Conservation (phyloP, 1,140 invertebrate species). For the Glossosoma conforme region DNA sequence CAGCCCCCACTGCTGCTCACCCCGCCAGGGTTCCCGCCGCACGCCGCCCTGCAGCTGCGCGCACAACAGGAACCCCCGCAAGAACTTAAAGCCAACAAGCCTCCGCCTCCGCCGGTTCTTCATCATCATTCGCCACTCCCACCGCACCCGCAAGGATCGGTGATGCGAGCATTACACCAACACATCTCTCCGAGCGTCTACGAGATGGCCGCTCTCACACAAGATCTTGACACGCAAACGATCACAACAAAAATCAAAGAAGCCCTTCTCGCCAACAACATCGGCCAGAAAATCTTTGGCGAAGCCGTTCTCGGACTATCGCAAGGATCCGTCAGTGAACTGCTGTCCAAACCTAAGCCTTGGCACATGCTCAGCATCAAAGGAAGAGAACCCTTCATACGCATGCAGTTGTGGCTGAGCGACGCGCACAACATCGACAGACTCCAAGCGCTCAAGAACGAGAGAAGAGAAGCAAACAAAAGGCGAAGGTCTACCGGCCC, state of each 20-base stretch:
- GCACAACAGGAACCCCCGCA: constrained; percentile 39
- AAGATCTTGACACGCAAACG: constrained; percentile 92
- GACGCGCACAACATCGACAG: constrained; percentile 91
- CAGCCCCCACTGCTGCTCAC: constrained; percentile 57
- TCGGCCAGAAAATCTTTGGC: constrained; percentile 97
- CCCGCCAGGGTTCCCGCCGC: constrained; percentile 60
- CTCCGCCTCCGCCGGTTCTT: constrained; percentile 42
- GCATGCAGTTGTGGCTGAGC: constrained; percentile 96
- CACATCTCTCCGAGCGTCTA: constrained; percentile 85
- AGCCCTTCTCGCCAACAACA: constrained; percentile 92
- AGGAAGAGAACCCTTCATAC: constrained; percentile 94
- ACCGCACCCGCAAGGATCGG: constrained; percentile 57
- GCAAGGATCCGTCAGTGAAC: constrained; percentile 94
- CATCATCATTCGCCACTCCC: constrained; percentile 56
- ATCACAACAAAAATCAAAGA: constrained; percentile 98
- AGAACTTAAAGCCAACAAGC: constrained; percentile 45
- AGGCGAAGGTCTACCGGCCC: constrained; percentile 72
- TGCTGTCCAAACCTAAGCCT: constrained; percentile 96
- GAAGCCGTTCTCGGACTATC: constrained; percentile 93
- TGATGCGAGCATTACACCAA: constrained; percentile 66
- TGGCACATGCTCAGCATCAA: constrained; percentile 99
- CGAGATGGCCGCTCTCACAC: constrained; percentile 94
- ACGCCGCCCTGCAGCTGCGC: constrained; percentile 56
- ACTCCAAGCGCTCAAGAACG: constrained; percentile 81
- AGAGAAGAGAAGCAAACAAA: constrained; percentile 84